Base-by-base conservation (phyloP, 1,140 invertebrate genomes). In the Drosophila pallidifrons region DNA sequence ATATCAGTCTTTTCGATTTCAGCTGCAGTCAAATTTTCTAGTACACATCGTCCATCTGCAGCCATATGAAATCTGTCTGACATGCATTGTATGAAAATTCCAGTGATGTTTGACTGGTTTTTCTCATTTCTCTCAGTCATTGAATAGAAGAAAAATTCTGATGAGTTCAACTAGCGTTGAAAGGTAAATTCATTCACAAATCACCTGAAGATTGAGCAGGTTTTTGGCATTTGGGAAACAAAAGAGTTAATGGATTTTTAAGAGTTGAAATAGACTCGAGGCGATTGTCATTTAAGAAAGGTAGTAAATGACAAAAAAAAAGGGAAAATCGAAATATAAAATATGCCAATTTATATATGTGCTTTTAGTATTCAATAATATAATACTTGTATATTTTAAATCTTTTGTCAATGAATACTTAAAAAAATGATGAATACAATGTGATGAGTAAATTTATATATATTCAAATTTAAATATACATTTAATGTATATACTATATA, bases 1-100 rank as follows among this genome's bases (percentile, higher is more conserved):
- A 55, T 61, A 61, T 74, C 57, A 74, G 61, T 74, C 71, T 69
- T 32, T 32, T 46, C 64, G 6, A 38, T 45, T 74, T 35, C 57
- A 61, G 51, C 35, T 61, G 65, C 13, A 69, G 16, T 47, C 61
- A 6, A 30, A 38, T 41, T 30, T 25, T 35, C 20, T 4, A 25
- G 20, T 25, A 25, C 20, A 32, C 7, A 16, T 30, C 57, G 54
- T 69, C 57, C 69, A 69, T 73, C 47, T 68, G 46, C 38, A 7
- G 2, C 35, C 11, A 13, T 38, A 2, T 10, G 28, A 51, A 30
- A 47, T 13, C 30, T 35, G 51, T 13, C 30, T 35, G 51, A 54
- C 51, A 32, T 11, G 28, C 51, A 52, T 43, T 43, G 41, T 43
- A 13, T 43, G 38, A 41, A 41, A 41, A 3, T n/a, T 8, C 10